Conservation (phyloP, 2,888 invertebrate species). For the Lagria hirta region DNA sequence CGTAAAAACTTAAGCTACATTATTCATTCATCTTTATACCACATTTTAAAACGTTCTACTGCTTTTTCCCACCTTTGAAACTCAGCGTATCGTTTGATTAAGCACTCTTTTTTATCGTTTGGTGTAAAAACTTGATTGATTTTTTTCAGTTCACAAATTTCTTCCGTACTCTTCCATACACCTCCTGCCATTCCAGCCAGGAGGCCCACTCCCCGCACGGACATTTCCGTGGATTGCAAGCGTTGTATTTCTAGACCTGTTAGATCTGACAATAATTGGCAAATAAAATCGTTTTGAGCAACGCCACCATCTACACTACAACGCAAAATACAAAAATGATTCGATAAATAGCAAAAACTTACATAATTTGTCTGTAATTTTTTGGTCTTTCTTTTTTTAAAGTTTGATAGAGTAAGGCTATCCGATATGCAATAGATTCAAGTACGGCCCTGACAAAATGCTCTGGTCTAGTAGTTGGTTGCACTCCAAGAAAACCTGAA, state of each 20-base stretch:
- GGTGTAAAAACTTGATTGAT: constrained; percentile 66
- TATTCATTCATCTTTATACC: constrained; percentile 53
- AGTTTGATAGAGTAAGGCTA: constrained; percentile 74
- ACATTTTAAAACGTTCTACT: constrained; percentile 59
- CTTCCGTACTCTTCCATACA: constrained; percentile 59
- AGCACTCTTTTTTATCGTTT: constrained; percentile 38
- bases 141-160: constrained; percentile 62
- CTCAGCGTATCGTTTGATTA: constrained; percentile 43
- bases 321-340: constrained; percentile 31
- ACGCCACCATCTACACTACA: constrained; percentile 94
- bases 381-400: constrained; percentile 66
- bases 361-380: constrained; percentile 65
- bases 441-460: constrained; percentile 81
- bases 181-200: constrained; percentile 81
- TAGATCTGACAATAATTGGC: constrained; percentile 84
- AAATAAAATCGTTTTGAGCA: constrained; percentile 88
- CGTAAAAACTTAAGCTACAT: no score
- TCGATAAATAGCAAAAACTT: constrained; percentile 26
- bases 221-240: constrained; percentile 73
- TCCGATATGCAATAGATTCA: constrained; percentile 82
- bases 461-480: constrained; percentile 71
- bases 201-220: constrained; percentile 83
- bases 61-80: constrained; percentile 60
- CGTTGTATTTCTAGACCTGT: constrained; percentile 76
- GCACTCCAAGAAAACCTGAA: constrained; percentile 78